Base-by-base conservation (phyloP, 2,888 invertebrate genomes). In the Lasioglossum malachurum region DNA sequence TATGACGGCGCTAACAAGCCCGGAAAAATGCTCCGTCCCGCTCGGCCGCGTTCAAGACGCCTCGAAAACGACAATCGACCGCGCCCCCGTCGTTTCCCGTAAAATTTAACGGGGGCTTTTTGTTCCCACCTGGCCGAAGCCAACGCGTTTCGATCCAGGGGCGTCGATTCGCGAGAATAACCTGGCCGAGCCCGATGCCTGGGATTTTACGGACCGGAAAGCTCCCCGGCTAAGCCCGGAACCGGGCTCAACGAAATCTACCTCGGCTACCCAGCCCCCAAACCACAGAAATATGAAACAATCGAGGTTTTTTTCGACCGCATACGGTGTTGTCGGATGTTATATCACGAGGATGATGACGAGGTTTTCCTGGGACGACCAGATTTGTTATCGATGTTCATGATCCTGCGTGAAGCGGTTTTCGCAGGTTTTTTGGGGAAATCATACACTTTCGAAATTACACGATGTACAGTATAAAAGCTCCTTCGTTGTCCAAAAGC, bases 131-230 rank as follows among this genome's bases (percentile, higher is more conserved):
- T 23, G 23, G 1, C 27, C 64, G 49, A 49, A 57, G 60, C 60
- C 72, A 73, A 73, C 31, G 38, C 31, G 53, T 53, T n/a, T 35
- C 23, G 44, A 80, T 82, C 19, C 31, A 44, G 35, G 14, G 2
- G 60, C 14, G 60, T 44, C 44, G 74, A 83, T 71, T 74, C 46
- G 27, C 69, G 44, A 60, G 75, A 80, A 83, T 80, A 80, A 83
- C 75, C 80, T 35, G 74, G 16, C 5, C 27, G 27, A 60, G 31
- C 27, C 7, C 79, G n/a, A 53, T n/a, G 1, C 31, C n/a, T 31
- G 46, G 23, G 35, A 75, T 75, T 83, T 83, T 75, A 71, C 82
- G 80, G 44, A 57, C 74, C 27, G 69, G 74, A 75, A 80, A 83
- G 44, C 57, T 27, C 53, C n/a, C n/a, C 4, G 46, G 69, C n/a